Base-by-base conservation (phyloP, 2,797 vertebrate genomes). In the Ibycter americanus region DNA sequence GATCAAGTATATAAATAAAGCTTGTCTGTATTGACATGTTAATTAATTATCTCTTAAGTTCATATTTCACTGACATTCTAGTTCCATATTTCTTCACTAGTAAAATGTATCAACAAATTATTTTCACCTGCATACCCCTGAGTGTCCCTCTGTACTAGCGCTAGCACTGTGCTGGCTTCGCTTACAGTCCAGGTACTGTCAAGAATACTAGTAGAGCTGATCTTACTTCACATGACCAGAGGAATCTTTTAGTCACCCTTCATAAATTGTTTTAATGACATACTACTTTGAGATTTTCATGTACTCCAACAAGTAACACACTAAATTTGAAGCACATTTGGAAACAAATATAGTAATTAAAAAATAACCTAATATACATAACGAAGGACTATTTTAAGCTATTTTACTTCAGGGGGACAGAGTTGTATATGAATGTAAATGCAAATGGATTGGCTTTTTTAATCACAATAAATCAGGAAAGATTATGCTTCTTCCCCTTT, bases 391-490 rank as follows among this genome's bases (percentile, higher is more conserved):
- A 52, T 42, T 76, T 89, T 21, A 58, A 94, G 67, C 73, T 68
- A 36, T 12, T 73, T n/a, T 71, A 21, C 36, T 90, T 95, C 72
- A 95, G 70, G 29, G 27, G 38, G 68, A 55, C 63, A 26, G 78
- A 68, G 55, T 55, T 19, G 32, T 61, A 73, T 13, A 67, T 51
- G 68, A 92, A 83, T 54, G 82, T 47, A 58, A 88, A 68, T 15
- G 25, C 36, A 94, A 89, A 82, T 40, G 12, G 40, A 12, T 55
- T 63, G 36, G 40, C 10, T 68, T 34, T 88, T 89, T n/a, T 49
- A 83, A 84, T 85, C 34, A 96, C 92, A 92, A 52, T 36, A 82
- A 71, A 51, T 77, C 40, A 88, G 82, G 49, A 89, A 90, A 94
- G 12, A 82, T 58, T 58, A 85, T 68, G 15, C 31, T 93, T 38